These are phyloP conservation scores for Brachionus calyciflorus DNA, from an alignment of 1,140 invertebrate species.

Conservation along the genomic window DNA sequence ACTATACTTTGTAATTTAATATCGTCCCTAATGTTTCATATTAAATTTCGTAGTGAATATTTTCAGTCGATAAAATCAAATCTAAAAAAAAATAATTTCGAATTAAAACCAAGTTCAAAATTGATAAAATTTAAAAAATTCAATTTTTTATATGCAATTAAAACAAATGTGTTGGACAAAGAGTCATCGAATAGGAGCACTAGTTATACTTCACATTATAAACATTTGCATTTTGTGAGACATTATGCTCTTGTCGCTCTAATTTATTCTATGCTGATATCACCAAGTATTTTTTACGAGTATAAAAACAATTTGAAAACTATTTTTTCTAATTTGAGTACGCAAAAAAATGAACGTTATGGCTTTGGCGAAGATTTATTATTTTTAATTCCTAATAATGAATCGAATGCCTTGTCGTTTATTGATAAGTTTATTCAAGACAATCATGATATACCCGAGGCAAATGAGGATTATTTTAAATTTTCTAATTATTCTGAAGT, in stretches of 20 bases:
- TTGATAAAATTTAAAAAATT: neutral
- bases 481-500: slow-evolving; percentile 15
- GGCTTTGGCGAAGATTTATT: too few species aligned
- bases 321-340: neutral
- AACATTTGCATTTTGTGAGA: slow-evolving; percentile 29
- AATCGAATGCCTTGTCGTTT: neutral
- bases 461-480: neutral
- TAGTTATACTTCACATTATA: slow-evolving; percentile 3
- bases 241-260: slow-evolving; percentile 10
- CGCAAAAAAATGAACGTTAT: too few species aligned
- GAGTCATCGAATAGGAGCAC: too few species aligned
- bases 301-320: neutral
- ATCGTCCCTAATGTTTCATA: neutral
- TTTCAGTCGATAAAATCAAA: neutral
- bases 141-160: slow-evolving; percentile 11
- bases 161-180: too few species aligned
- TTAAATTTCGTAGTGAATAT: slow-evolving; percentile 9
- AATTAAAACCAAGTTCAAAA: neutral
- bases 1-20: neutral
- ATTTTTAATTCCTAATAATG: neutral
- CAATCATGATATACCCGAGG: too few species aligned
- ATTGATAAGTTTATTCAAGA: neutral
- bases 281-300: neutral
- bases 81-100: neutral
- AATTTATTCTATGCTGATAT: neutral